Percentiles rank a stretch among this genome's conserved stretches.
phyloP scores from a whole-genome alignment of 2,888 invertebrate genomes.

The Rhopalosiphum nymphaeae region DNA sequence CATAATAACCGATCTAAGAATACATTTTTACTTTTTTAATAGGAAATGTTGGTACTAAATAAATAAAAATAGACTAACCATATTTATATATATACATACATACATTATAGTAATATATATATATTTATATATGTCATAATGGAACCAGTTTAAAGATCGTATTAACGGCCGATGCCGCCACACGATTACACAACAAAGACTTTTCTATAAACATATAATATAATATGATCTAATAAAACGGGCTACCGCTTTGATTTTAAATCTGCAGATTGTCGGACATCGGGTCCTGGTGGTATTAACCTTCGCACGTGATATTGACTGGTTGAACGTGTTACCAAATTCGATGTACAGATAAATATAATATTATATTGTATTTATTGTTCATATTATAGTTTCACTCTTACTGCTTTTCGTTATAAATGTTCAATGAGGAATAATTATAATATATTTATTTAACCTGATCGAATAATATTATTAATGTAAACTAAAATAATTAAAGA shows the following conservation, averaged over 20 bases:
- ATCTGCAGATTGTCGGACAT: background rate
- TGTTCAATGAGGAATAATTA: background rate
- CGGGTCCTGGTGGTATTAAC: background rate
- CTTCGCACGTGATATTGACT: background rate
- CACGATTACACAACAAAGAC: background rate
- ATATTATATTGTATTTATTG: background rate
- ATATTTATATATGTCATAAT: background rate
- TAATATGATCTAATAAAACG: background rate
- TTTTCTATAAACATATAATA: slow-evolving; percentile 9
- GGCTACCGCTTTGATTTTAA: background rate
- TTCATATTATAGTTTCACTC: background rate
- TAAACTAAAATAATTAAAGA: background rate
- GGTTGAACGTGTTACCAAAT: background rate
- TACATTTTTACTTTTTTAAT: background rate
- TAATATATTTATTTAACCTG: background rate
- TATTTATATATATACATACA: background rate
- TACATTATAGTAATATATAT: background rate
- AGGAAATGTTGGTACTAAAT: background rate
- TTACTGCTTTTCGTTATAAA: background rate
- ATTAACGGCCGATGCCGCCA: background rate
- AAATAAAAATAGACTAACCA: background rate
- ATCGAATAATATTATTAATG: background rate
- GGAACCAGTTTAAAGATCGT: background rate
- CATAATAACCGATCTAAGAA: background rate
- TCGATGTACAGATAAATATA: background rate